phyloP scores from a whole-genome alignment of 2,797 vertebrate genomes.

The Pseudomugil gertrudae region DNA sequence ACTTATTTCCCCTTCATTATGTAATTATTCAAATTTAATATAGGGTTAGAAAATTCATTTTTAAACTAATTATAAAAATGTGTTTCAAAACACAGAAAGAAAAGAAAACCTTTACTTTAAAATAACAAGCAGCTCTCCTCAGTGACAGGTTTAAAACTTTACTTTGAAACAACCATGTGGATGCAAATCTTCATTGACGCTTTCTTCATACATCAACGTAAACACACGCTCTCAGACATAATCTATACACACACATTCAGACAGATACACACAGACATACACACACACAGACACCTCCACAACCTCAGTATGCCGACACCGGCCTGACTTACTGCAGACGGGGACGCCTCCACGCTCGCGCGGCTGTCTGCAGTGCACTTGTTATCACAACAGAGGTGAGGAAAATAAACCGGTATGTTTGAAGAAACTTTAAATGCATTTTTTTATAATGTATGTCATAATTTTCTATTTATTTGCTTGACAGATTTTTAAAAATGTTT shows the following conservation, averaged over 20 bases:
- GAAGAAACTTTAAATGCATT: not conserved
- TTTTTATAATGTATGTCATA: not conserved
- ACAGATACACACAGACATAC: slow-evolving; percentile 10
- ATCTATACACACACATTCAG: slow-evolving; percentile 11
- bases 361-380: slow-evolving; percentile 51
- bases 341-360: slow-evolving; percentile 25
- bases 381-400: slow-evolving; percentile 68
- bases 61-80: too few relatives aligned
- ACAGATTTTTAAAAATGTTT: not conserved
- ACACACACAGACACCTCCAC: slow-evolving; percentile 57
- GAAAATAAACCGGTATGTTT: slow-evolving; percentile 1
- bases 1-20: too few relatives aligned
- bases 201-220: slow-evolving; percentile 42
- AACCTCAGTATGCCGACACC: slow-evolving; percentile 20
- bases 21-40: too few relatives aligned
- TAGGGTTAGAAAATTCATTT: too few relatives aligned
- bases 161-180: slow-evolving; percentile 45
- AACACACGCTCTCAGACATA: slow-evolving; percentile 16
- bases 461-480: not conserved
- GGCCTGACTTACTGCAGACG: slow-evolving; percentile 28
- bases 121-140: too few relatives aligned
- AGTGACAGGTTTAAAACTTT: slow-evolving; percentile 27
- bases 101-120: too few relatives aligned
- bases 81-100: too few relatives aligned
- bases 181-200: not conserved